A percentile compares a stretch with the other conserved stretches of the same genome.
These are phyloP conservation scores for Hemithea aestivaria DNA, from an alignment of 2,888 invertebrate species.

Conservation along the genomic window DNA sequence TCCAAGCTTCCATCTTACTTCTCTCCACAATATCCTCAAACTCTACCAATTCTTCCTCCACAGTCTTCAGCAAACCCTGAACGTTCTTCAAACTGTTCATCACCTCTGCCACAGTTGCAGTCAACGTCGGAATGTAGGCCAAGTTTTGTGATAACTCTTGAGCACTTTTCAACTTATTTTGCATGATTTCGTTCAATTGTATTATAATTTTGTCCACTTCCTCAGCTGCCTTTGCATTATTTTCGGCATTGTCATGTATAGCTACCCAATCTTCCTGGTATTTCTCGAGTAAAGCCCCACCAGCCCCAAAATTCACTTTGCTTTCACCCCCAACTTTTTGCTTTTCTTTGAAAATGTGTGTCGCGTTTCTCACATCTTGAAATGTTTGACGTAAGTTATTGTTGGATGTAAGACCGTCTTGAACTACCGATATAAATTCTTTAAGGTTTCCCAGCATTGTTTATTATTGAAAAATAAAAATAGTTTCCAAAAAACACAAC, in stretches of 20 bases:
- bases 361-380: conserved; percentile 69
- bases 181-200: conserved; percentile 54
- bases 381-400: conserved; percentile 63
- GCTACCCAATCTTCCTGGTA: conserved; percentile 86
- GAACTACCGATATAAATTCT: conserved; percentile 70
- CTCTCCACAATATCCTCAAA: conserved; percentile 85
- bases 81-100: conserved; percentile 73
- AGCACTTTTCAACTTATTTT: conserved; percentile 52
- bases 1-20: conserved; percentile 84
- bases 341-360: conserved; percentile 65
- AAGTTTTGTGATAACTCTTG: conserved; percentile 58
- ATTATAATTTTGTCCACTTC: conserved; percentile 65
- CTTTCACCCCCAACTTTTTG: conserved; percentile 51
- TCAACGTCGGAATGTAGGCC: conserved; percentile 55
- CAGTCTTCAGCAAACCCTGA: conserved; percentile 78
- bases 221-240: conserved; percentile 82
- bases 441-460: conserved; percentile 71
- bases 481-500: neutral
- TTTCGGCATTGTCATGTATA: conserved; percentile 83
- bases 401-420: conserved; percentile 65
- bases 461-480: too few relatives aligned
- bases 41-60: conserved; percentile 81
- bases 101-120: conserved; percentile 71
- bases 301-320: conserved; percentile 79
- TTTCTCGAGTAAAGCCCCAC: conserved; percentile 83